phyloP scores from a whole-genome alignment of 30 jellyfish, hydroid and myxozoan species.

The Turritopsis dohrnii region DNA sequence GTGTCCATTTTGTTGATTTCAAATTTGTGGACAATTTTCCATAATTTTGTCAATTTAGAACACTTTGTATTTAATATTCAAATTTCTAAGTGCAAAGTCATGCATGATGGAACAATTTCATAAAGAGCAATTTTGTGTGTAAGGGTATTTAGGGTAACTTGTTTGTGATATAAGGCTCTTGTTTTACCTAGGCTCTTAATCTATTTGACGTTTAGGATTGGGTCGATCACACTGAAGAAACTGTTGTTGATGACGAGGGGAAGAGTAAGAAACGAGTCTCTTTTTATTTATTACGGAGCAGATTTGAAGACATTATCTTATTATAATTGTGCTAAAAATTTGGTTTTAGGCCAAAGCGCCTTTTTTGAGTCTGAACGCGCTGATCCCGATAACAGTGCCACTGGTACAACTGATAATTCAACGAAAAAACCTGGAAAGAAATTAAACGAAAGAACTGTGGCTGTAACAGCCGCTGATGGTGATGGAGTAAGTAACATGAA shows the following conservation, averaged over 20 bases:
- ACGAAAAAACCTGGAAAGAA: neutral
- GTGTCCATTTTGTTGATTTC: too few species aligned
- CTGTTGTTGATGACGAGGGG: conserved; percentile 21
- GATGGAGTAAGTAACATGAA: conserved; percentile 13
- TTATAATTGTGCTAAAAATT: too few species aligned
- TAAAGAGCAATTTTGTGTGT: neutral
- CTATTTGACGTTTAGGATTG: conserved; percentile 13
- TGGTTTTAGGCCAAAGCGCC: conserved; percentile 28
- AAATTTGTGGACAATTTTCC: too few species aligned
- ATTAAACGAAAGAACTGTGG: neutral
- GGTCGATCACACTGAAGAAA: conserved; percentile 27
- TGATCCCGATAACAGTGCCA: neutral
- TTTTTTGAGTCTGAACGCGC: conserved; percentile 26
- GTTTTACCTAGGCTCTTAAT: neutral
- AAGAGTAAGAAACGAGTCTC: conserved; percentile 12
- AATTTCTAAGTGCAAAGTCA: too few species aligned
- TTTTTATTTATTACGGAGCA: too few species aligned
- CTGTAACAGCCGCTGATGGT: conserved; percentile 24
- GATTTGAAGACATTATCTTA: too few species aligned
- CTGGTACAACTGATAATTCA: neutral
- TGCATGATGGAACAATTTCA: too few species aligned
- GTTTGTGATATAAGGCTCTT: neutral
- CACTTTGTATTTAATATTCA: too few species aligned
- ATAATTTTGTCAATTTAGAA: too few species aligned
- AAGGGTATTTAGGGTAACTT: neutral